Base-by-base conservation (phyloP, 2,113 vertebrate genomes). In the Thamnophis sirtalis region DNA sequence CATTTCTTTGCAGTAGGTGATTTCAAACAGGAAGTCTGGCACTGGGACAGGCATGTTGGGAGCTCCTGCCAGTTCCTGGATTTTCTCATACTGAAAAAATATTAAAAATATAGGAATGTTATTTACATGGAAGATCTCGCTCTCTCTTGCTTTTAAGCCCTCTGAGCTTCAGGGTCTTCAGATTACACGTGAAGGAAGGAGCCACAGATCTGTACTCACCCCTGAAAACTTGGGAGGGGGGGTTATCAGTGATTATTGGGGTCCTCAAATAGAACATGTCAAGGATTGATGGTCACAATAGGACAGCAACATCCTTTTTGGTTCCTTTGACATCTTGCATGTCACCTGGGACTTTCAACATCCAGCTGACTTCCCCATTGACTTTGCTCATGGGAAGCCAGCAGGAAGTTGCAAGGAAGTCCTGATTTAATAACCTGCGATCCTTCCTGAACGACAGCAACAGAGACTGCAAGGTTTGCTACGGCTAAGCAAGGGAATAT, bases 21-120 rank as follows among this genome's bases (percentile, higher is more conserved):
- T 93, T 96, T 99, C 99, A 97, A 99, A 99, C 89, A 99, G 97
- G 97, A 99, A 99, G 96, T 99, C 98, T 0, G 99, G 99, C 80
- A 96, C 96, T 0, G 99, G 98, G 9, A 98, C 97, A 0, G 95
- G 96, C 24, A 97, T 92, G 50, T 97, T 97, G 92, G 98, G 96
- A 84, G 97, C 96, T 91, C 98, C 98, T 0, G 98, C 98, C 96
- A 99, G 97, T 73, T 98, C 96, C 90, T 98, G 98, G 91, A 99
- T 98, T 96, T 98, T 98, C 95, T 97, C 91, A 1, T 98, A 99
- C 99, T 99, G 95, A 49, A 96, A 96, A 88, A 88, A 95, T 48
- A 89, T 96, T 95, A 56, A 50, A 91, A 91, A 94, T 17, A 19
- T 28, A 56, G 0, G 0, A 92, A 4, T 5, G 94, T 95, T 95